Evolutionary conservation across 92 coral and sea anemone genomes (phyloP), one percentile per base, ranked within the genome.

Genomic region (Phenganax stokvisi): DNA sequence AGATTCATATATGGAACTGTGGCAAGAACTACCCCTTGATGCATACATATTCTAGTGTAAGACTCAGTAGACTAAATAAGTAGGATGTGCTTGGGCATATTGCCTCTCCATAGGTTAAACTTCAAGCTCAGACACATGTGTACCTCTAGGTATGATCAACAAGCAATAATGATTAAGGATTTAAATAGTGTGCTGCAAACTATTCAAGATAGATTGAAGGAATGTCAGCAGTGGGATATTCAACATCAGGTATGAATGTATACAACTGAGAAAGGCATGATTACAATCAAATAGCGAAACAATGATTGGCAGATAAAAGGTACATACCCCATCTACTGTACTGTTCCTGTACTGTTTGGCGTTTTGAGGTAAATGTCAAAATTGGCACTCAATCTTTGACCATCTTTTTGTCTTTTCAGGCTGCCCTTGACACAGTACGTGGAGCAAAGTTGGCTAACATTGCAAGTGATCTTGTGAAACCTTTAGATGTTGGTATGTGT

Each of bases 201-300:
- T 63, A 94, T 92, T 78, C 81, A 87, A 65, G 92, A 89, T 51
- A 92, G 92, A 80, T 89, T 94, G 68, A 74, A 86, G 28, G 98
- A 94, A 83, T 92, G 98, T 81, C 93, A 90, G 44, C 91, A 94
- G 67, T 94, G 98, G 98, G 97, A 94, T 67, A 79, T 81, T 30
- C 93, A 94, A 78, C 98, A 94, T 86, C 84, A 94, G 98, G 98
- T 94, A 79, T 7, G 57, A 28, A 37, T 37, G 47, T 37, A 37
- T 37, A 5, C 47, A 37, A 37, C 47, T 37, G 47, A 37, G 47
- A 37, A 37, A 37, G 47, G 47, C 47, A 37, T 37, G 47, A 37
- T 37, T 37, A 37, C 47, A 1, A 37, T 37, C 47, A 37, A 37
- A 37, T 37, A 37, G 47, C 47, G 2, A 37, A 5, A 1, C 5